These are phyloP conservation scores for Chymomyza amoena DNA, from an alignment of 2,888 invertebrate genomes.

Conservation along the genomic window DNA sequence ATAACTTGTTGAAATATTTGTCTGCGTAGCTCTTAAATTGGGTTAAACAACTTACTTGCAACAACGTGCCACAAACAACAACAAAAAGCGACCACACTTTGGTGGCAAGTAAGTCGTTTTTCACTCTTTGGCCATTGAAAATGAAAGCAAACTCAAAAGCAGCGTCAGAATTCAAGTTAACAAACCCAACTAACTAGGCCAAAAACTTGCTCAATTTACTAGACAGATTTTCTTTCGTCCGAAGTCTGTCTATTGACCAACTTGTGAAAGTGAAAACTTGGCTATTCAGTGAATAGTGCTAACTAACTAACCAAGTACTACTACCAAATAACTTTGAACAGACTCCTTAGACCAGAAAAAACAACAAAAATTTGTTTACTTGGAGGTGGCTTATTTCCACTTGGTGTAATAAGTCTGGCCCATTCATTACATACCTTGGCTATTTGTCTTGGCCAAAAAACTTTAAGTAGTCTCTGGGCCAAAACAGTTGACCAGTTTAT, in stretches of 20 bases:
- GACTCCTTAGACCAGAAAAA: slow-evolving; percentile 45
- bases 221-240: slow-evolving; percentile 1
- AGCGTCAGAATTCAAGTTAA: slow-evolving; percentile 46
- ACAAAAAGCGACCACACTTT: not conserved
- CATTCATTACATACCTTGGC: not conserved
- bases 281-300: not conserved
- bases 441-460: not conserved
- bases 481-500: not conserved
- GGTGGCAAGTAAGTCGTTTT: not conserved
- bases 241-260: not conserved
- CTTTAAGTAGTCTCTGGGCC: not conserved
- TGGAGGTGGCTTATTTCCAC: slow-evolving; percentile 37
- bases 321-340: slow-evolving; percentile 26
- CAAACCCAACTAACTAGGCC: not conserved
- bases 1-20: not conserved
- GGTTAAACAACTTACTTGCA: slow-evolving; percentile 52
- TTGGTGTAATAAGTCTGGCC: not conserved
- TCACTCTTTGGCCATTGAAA: slow-evolving; percentile 59
- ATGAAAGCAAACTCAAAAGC: slow-evolving; percentile 50
- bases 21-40: slow-evolving; percentile 61
- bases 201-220: not conserved
- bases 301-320: not conserved
- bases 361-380: slow-evolving; percentile 59
- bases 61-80: not conserved
- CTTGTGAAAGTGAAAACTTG: slow-evolving; percentile 55